Evolutionary conservation across 2,888 invertebrate species (phyloP).

Genomic region (Antheraea assamensis): DNA sequence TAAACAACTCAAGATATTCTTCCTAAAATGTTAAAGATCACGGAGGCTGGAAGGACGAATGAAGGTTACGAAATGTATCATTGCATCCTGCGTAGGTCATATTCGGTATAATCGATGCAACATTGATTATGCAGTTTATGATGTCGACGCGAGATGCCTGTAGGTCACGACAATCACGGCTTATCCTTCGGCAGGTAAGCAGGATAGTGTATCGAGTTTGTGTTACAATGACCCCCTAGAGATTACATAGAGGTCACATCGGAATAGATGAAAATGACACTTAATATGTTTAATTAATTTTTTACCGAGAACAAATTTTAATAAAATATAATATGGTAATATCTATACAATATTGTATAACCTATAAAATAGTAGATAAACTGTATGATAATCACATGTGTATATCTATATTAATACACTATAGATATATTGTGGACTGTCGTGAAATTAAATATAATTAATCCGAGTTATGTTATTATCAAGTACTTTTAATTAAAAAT

Average conservation of each 20-base stretch:
- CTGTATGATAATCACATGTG: no score
- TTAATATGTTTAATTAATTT: background rate
- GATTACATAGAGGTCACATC: background rate
- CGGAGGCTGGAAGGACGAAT: conserved; percentile 4
- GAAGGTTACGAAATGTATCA: conserved; percentile 4
- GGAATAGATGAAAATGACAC: background rate
- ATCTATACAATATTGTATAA: no score
- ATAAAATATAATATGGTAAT: no score
- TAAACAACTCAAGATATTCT: background rate
- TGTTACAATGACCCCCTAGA: background rate
- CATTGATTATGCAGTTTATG: conserved; percentile 10
- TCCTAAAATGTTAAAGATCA: conserved; percentile 5
- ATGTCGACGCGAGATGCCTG: background rate
- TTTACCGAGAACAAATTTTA: no score
- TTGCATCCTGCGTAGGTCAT: conserved; percentile 5
- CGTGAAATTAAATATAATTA: no score
- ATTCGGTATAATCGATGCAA: conserved; percentile 7
- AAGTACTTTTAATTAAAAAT: no score
- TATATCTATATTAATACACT: no score
- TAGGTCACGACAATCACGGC: conserved; percentile 6
- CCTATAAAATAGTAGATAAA: no score
- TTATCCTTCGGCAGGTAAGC: background rate
- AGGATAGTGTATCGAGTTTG: background rate
- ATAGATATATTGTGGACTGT: no score
- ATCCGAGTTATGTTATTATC: no score